Conservation (phyloP, 2,888 invertebrate species). For the Drosophila neonasuta region DNA sequence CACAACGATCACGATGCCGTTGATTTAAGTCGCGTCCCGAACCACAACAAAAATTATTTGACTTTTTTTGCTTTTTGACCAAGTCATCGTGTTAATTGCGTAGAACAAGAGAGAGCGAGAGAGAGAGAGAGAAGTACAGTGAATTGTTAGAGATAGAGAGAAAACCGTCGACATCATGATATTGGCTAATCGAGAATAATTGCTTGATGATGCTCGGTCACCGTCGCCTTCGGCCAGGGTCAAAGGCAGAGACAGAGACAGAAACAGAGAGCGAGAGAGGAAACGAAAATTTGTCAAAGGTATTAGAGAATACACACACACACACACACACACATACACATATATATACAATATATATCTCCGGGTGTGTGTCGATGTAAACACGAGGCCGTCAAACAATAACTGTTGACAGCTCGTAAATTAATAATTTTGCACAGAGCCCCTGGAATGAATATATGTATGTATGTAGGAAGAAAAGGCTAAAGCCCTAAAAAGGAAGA, state of each 20-base stretch:
- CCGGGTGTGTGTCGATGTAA: constrained; percentile 62
- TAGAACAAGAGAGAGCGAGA: constrained; percentile 51
- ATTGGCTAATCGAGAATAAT: constrained; percentile 74
- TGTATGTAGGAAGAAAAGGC: constrained; percentile 6
- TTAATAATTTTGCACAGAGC: constrained; percentile 71
- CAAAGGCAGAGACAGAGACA: constrained; percentile 12
- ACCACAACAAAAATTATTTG: neutral
- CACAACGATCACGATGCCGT: constrained; percentile 41
- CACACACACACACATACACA: no score
- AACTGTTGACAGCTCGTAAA: constrained; percentile 78
- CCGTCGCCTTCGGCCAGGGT: constrained; percentile 20
- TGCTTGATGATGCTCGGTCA: constrained; percentile 56
- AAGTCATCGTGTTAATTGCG: constrained; percentile 70
- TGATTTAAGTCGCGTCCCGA: constrained; percentile 55
- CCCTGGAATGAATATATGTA: neutral
- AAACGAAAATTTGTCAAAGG: constrained; percentile 69
- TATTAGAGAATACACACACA: constrained; percentile 31
- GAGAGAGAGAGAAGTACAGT: neutral
- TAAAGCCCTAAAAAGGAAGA: constrained; percentile 4
- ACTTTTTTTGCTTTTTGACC: constrained; percentile 16
- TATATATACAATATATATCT: neutral
- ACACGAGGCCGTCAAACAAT: constrained; percentile 68
- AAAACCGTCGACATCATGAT: constrained; percentile 57
- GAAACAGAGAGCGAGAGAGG: constrained; percentile 12
- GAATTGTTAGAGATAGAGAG: constrained; percentile 18